A percentile compares a stretch with the other conserved stretches of the same genome.
phyloP scores from a whole-genome alignment of 2,113 vertebrate species.

The Syngnathus floridae region DNA sequence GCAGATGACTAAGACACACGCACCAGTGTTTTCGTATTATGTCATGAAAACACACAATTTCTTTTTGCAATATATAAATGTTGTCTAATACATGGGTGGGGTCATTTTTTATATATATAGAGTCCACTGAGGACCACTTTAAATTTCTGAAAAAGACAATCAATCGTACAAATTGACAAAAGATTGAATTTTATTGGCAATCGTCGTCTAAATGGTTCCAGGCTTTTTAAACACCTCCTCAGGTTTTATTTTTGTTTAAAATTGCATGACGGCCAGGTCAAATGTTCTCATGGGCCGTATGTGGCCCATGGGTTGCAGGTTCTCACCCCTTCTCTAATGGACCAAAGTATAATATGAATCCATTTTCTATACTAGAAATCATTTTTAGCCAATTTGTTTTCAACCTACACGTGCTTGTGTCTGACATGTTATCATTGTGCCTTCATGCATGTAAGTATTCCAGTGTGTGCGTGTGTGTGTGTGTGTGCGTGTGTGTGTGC shows the following conservation, averaged over 20 bases:
- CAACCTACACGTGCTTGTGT: neutral
- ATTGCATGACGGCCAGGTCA: neutral
- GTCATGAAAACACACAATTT: neutral
- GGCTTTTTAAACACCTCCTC: neutral
- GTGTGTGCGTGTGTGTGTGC: neutral
- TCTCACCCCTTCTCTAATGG: neutral
- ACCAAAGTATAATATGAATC: neutral
- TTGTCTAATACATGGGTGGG: neutral
- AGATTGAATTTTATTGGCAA: neutral
- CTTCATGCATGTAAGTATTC: neutral
- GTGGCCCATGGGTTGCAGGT: slow-evolving; percentile 1
- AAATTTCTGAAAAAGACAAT: neutral
- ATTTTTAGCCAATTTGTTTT: neutral
- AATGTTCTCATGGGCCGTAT: neutral
- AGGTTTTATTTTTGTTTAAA: neutral
- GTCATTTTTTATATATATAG: neutral
- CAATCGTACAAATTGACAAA: neutral
- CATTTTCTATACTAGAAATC: neutral
- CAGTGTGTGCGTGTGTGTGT: neutral
- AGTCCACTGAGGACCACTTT: too few relatives aligned
- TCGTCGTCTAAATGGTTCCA: neutral
- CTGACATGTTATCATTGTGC: neutral
- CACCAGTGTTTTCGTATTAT: neutral
- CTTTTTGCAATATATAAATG: neutral
- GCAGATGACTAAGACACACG: slow-evolving; percentile 6